Conservation (phyloP, 2,113 vertebrate genomes). For the Colaptes auratus region DNA sequence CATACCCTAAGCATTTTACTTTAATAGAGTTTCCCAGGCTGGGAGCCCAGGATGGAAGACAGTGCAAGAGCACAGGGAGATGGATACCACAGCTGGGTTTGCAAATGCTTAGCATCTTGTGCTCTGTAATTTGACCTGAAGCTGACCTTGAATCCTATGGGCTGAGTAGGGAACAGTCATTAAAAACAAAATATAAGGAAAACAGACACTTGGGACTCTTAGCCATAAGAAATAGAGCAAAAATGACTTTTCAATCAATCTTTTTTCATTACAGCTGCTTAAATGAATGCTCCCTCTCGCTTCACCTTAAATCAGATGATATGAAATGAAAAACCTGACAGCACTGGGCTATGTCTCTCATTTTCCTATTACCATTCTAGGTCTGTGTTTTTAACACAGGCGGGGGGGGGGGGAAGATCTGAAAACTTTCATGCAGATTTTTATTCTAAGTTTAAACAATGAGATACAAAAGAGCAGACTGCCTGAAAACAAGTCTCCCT, state of each 20-base stretch:
- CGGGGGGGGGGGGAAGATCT: neutral
- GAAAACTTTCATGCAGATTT: neutral
- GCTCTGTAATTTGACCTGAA: neutral
- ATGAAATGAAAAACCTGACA: slow-evolving; percentile 15
- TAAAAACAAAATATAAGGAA: slow-evolving; percentile 21
- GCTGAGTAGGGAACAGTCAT: neutral
- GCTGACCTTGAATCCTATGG: slow-evolving; percentile 4
- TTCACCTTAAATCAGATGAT: slow-evolving; percentile 21
- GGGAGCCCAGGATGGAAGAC: neutral
- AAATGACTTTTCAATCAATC: slow-evolving; percentile 42
- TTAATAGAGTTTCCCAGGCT: neutral
- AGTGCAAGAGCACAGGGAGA: neutral
- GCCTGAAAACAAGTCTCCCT: neutral
- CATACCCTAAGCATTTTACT: neutral
- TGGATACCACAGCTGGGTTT: neutral
- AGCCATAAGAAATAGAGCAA: neutral
- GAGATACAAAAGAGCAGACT: neutral
- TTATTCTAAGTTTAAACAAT: neutral
- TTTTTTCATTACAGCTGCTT: slow-evolving; percentile 36
- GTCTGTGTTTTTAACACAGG: neutral
- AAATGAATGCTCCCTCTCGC: slow-evolving; percentile 16
- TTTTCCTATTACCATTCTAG: neutral
- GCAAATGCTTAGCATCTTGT: neutral
- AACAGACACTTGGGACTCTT: slow-evolving; percentile 24
- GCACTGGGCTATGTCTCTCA: neutral